Evolutionary conservation across 2,113 vertebrate species (phyloP), one percentile per base, ranked within the genome.

Genomic region (Potamarius usumacintae): DNA sequence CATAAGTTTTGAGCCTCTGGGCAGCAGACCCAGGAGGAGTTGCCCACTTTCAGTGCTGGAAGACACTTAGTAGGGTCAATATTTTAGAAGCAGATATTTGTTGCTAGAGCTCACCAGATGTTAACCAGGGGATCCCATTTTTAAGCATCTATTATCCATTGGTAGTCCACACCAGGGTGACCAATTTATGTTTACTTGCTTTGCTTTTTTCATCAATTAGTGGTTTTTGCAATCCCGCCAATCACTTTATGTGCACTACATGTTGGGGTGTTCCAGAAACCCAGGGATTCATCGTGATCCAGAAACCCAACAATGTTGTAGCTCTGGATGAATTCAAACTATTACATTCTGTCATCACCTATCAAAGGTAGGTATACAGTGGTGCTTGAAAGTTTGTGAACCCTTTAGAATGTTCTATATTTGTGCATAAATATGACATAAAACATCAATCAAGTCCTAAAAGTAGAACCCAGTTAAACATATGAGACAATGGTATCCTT

Each of bases 141-240:
- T 63, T 77, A 67, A 88, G 50, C 92, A 93, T 94, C 93, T 91
- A 94, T 91, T 93, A 90, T 93, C 93, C 94, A 94, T 94, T 94
- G 93, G 86, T 89, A 90, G 88, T 88, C 92, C 83, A 90, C 90
- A 92, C 88, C 91, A 92, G 88, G 87, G 76, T 83, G 92, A 92
- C 92, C 92, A 94, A 48, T 74, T 74, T 60, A 11, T 17, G 30
- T 52, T 83, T 89, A 87, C 90, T 84, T 89, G 84, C 9, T 67
- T 82, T 52, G 22, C 34, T 77, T 22, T 62, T 42, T 65, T 71
- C 2, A 50, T n/a, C 25, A 77, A n/a, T 85, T 74, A 77, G 42
- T 55, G 25, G 57, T 62, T 85, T 85, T 74, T 60, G 67, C 10
- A 77, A 48, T 17, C 57, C 57, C 50, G 57, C 30, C 63, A 53